Percentiles rank a stretch among this genome's conserved stretches.
phyloP scores from a whole-genome alignment of 2,797 vertebrate genomes.

The Acomys russatus region DNA sequence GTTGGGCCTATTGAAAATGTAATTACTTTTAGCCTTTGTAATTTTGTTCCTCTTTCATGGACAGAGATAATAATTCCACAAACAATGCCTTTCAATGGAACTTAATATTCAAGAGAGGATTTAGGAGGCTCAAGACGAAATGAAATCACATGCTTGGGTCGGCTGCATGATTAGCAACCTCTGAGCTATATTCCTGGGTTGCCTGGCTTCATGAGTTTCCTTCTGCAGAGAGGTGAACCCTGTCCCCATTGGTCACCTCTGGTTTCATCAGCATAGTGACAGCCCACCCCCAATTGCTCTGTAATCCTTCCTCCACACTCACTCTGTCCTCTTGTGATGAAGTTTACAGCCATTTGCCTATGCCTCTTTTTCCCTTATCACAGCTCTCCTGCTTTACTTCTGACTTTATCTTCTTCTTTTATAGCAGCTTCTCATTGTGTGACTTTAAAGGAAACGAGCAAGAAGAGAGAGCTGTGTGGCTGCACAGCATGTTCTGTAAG shows the following conservation, averaged over 20 bases:
- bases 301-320: background rate
- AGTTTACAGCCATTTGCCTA: background rate
- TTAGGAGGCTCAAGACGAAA: slow-evolving; percentile 56
- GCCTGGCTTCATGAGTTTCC: background rate
- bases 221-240: background rate
- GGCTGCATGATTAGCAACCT: background rate
- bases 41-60: slow-evolving; percentile 64
- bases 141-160: slow-evolving; percentile 53
- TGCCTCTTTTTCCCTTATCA: slow-evolving; percentile 11
- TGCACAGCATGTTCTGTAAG: background rate
- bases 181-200: background rate
- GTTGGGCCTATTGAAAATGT: slow-evolving; percentile 69
- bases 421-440: background rate
- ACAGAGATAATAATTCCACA: slow-evolving; percentile 45
- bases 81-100: slow-evolving; percentile 54
- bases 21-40: slow-evolving; percentile 73
- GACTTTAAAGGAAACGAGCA: background rate
- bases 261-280: too few species aligned
- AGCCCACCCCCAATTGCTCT: background rate
- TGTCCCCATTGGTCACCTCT: background rate
- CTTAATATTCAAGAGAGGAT: slow-evolving; percentile 63
- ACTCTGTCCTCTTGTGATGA: background rate
- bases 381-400: background rate
- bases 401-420: slow-evolving; percentile 48
- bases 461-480: background rate